Evolutionary conservation across 2,113 vertebrate species (phyloP).

Genomic region (Camelus dromedarius): DNA sequence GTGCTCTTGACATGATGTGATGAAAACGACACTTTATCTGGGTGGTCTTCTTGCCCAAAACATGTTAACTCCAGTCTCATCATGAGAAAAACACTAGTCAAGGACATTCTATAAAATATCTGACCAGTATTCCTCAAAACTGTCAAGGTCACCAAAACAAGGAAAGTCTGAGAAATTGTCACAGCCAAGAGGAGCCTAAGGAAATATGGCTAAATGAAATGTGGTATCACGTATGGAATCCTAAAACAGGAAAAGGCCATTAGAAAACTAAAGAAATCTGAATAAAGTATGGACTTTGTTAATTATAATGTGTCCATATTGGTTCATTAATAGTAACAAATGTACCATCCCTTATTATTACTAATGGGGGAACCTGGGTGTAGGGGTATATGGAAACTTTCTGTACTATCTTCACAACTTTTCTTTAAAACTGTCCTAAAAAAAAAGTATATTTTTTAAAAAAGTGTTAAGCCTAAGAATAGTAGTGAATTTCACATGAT

Average conservation of each 20-base stretch:
- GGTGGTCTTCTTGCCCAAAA: not conserved
- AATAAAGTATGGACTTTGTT: not conserved
- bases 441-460: not conserved
- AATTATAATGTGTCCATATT: not conserved
- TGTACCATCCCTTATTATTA: not conserved
- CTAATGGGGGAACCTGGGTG: not conserved
- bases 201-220: not conserved
- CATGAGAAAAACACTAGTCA: not conserved
- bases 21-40: not conserved
- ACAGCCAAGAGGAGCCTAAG: not conserved
- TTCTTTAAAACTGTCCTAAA: not conserved
- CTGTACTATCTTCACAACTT: not conserved
- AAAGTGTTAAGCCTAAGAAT: slow-evolving; percentile 13
- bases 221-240: too few relatives aligned
- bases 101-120: not conserved
- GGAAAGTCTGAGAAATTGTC: not conserved
- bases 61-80: not conserved
- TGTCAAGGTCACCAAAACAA: not conserved
- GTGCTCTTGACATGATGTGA: not conserved
- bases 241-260: not conserved
- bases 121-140: not conserved
- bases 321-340: not conserved
- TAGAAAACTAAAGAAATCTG: not conserved
- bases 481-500: not conserved
- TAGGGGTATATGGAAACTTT: not conserved